A percentile compares a stretch with the other conserved stretches of the same genome.
These are phyloP conservation scores for Suillia variegata DNA, from an alignment of 2,888 invertebrate species.

Conservation along the genomic window DNA sequence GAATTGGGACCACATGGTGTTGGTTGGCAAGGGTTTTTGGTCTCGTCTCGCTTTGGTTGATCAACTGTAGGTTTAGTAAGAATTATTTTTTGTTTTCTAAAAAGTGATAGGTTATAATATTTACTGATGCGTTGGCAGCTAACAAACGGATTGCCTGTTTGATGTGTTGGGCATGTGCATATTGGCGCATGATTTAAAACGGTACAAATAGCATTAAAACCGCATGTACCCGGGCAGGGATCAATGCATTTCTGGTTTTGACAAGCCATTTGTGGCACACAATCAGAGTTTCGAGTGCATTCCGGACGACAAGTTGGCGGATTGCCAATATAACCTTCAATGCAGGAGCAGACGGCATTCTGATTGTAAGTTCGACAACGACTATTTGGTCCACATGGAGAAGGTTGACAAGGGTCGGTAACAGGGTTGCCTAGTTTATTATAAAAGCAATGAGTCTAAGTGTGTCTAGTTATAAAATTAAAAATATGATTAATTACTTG, in stretches of 20 bases:
- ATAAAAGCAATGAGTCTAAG: not conserved
- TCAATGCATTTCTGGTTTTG: constrained; percentile 79
- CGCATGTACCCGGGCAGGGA: constrained; percentile 80
- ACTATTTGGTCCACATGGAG: constrained; percentile 78
- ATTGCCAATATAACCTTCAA: constrained; percentile 73
- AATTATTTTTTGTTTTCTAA: constrained; percentile 25
- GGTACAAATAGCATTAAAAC: constrained; percentile 72
- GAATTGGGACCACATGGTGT: constrained; percentile 66
- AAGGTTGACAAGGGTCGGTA: constrained; percentile 71
- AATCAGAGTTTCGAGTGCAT: constrained; percentile 79
- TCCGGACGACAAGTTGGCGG: constrained; percentile 81
- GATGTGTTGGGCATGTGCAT: constrained; percentile 73
- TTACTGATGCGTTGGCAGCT: constrained; percentile 66
- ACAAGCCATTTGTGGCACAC: constrained; percentile 75
- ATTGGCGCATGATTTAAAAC: constrained; percentile 80
- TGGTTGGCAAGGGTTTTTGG: constrained; percentile 61
- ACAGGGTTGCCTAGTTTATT: constrained; percentile 43
- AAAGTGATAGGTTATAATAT: constrained; percentile 46
- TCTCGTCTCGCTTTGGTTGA: constrained; percentile 31
- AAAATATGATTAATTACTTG: constrained; percentile 33
- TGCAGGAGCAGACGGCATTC: constrained; percentile 76
- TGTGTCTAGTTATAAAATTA: not conserved
- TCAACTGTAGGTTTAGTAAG: constrained; percentile 41
- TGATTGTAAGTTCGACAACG: constrained; percentile 66
- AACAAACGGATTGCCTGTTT: constrained; percentile 78